Evolutionary conservation across 2,797 vertebrate species (phyloP).

Genomic region (Urosaurus nigricauda): DNA sequence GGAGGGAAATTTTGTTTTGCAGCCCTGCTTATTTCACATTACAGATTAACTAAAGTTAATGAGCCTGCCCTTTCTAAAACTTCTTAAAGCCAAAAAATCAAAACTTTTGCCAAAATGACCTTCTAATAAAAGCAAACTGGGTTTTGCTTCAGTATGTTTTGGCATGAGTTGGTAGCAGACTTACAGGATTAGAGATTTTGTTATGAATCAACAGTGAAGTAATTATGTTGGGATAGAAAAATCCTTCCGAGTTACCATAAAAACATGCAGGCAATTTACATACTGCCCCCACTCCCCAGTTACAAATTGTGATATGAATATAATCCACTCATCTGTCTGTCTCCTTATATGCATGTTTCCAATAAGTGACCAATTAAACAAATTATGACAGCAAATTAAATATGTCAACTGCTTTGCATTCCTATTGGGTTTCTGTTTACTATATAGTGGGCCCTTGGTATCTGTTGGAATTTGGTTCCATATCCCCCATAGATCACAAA

Average conservation of each 20-base stretch:
- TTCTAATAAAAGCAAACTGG: slow-evolving; percentile 41
- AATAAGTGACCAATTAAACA: not conserved
- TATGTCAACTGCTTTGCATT: not conserved
- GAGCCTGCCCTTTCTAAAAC: slow-evolving; percentile 24
- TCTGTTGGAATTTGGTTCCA: too few species aligned
- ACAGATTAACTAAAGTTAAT: not conserved
- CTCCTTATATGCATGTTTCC: not conserved
- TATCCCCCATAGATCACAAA: too few species aligned
- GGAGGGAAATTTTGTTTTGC: too few species aligned
- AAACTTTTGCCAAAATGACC: slow-evolving; percentile 33
- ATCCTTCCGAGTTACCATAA: not conserved
- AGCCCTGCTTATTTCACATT: not conserved
- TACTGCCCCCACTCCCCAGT: not conserved
- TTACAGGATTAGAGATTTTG: not conserved
- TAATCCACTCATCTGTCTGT: slow-evolving; percentile 8
- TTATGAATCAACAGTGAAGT: slow-evolving; percentile 3
- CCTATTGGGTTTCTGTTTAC: not conserved
- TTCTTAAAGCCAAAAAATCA: slow-evolving; percentile 19
- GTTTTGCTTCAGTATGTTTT: slow-evolving; percentile 23
- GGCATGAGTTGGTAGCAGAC: slow-evolving; percentile 38
- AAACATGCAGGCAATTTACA: slow-evolving; percentile 8
- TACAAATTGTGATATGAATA: not conserved
- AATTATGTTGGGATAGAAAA: slow-evolving; percentile 1
- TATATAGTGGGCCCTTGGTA: too few species aligned
- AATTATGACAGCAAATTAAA: not conserved